These are phyloP conservation scores for Micronycteris hirsuta DNA, from an alignment of 2,113 vertebrate genomes.

Conservation along the genomic window DNA sequence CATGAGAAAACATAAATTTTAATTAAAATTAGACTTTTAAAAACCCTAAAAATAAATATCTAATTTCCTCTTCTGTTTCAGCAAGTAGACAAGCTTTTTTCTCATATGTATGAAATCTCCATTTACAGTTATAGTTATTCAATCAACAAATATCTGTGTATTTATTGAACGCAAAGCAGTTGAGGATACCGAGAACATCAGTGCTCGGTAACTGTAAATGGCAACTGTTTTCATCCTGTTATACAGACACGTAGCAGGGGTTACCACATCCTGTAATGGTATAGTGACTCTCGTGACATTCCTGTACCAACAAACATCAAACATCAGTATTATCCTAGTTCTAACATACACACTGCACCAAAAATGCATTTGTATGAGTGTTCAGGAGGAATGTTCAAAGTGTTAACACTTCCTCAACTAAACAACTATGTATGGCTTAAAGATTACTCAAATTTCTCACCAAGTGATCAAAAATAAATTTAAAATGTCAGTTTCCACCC, in stretches of 20 bases:
- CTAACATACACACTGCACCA: not conserved
- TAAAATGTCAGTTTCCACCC: not conserved
- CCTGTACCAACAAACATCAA: not conserved
- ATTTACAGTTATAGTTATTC: not conserved
- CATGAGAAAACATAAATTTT: not conserved
- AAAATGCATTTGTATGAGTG: not conserved
- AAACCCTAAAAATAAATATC: not conserved
- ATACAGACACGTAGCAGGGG: not conserved
- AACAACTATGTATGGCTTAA: not conserved
- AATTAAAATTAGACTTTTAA: constrained; percentile 24
- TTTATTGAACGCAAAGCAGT: not conserved
- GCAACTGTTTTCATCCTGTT: not conserved
- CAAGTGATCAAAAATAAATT: not conserved
- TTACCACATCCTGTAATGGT: not conserved
- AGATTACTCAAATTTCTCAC: constrained; percentile 10
- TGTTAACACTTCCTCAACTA: not conserved
- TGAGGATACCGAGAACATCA: not conserved
- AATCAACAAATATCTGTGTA: not conserved
- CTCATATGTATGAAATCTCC: not conserved
- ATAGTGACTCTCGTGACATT: not conserved
- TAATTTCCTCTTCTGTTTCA: not conserved
- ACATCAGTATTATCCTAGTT: not conserved
- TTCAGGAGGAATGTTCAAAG: not conserved
- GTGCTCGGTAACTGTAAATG: not conserved
- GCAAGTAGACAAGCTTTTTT: constrained; percentile 4